Conservation (phyloP, 2,888 invertebrate genomes). For the Gryllus longicercus region DNA sequence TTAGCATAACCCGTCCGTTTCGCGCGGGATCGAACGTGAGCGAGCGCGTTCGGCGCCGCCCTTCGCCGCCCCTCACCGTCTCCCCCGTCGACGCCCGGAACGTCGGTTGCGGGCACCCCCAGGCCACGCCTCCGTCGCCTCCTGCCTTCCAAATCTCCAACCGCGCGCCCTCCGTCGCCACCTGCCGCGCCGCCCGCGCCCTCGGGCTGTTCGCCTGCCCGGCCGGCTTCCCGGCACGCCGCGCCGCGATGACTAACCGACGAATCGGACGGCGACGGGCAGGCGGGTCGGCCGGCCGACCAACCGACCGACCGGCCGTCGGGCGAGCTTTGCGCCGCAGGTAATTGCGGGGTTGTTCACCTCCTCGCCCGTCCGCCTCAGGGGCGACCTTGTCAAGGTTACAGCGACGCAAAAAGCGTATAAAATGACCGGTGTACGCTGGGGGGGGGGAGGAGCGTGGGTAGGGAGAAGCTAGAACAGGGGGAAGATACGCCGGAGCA, state of each 20-base stretch:
- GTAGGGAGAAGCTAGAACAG: background rate
- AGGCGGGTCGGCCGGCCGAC: background rate
- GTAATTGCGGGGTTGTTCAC: background rate
- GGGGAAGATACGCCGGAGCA: background rate
- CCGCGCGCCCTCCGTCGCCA: too few relatives aligned
- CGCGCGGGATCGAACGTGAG: too few relatives aligned
- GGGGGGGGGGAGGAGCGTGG: background rate
- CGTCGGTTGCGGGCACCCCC: too few relatives aligned
- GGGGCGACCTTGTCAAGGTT: slow-evolving; percentile 17
- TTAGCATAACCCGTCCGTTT: too few relatives aligned
- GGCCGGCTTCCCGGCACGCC: background rate
- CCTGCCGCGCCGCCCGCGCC: too few relatives aligned
- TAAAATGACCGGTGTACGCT: background rate
- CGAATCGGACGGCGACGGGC: background rate
- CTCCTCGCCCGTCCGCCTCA: background rate
- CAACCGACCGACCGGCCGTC: background rate
- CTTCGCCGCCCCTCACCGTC: too few relatives aligned
- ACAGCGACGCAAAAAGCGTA: slow-evolving; percentile 17
- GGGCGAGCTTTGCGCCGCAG: background rate
- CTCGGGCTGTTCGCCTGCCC: background rate
- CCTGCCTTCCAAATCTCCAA: too few relatives aligned
- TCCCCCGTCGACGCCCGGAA: too few relatives aligned
- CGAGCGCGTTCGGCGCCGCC: too few relatives aligned
- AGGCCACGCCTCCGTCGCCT: too few relatives aligned
- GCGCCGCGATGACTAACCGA: slow-evolving; percentile 10